phyloP scores from a whole-genome alignment of 1,140 invertebrate genomes.

The Wasmannia auropunctata region DNA sequence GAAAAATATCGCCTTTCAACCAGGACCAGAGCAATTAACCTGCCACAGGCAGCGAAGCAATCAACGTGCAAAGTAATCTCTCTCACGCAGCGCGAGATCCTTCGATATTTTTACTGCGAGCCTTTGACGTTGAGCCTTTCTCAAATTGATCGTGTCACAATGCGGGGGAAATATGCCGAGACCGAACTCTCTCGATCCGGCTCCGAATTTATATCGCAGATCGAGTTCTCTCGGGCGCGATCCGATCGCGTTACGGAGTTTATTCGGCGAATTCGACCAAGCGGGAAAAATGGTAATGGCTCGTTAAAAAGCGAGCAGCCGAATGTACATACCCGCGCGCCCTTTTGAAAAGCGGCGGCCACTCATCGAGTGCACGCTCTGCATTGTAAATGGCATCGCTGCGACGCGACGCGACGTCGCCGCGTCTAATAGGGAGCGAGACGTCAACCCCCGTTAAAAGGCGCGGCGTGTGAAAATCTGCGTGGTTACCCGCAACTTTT shows the following conservation, averaged over 20 bases:
- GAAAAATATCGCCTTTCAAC: constrained; percentile 5
- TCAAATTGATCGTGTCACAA: constrained; percentile 59
- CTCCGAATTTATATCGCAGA: constrained; percentile 53
- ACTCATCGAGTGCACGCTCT: constrained; percentile 42
- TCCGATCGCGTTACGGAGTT: constrained; percentile 3
- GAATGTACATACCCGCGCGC: constrained; percentile 13
- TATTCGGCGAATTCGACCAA: constrained; percentile 54
- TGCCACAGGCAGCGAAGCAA: constrained; percentile 10
- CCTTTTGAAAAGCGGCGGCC: constrained; percentile 28
- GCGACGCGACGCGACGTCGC: neutral
- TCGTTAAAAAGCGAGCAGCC: constrained; percentile 40
- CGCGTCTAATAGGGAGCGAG: constrained; percentile 5
- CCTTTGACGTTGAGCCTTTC: constrained; percentile 61
- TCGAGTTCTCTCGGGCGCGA: neutral
- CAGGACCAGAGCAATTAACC: constrained; percentile 11
- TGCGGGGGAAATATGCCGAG: constrained; percentile 27
- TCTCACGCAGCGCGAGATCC: constrained; percentile 34
- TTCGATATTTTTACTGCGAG: constrained; percentile 60
- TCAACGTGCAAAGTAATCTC: constrained; percentile 29
- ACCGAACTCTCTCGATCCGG: constrained; percentile 6
- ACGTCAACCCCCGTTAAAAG: neutral
- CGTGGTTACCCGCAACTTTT: constrained; percentile 42
- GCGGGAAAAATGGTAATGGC: constrained; percentile 64
- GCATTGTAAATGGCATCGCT: constrained; percentile 66
- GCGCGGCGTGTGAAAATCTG: constrained; percentile 21